Evolutionary conservation across 2,113 vertebrate species (phyloP).

Genomic region (Penelope pileata): DNA sequence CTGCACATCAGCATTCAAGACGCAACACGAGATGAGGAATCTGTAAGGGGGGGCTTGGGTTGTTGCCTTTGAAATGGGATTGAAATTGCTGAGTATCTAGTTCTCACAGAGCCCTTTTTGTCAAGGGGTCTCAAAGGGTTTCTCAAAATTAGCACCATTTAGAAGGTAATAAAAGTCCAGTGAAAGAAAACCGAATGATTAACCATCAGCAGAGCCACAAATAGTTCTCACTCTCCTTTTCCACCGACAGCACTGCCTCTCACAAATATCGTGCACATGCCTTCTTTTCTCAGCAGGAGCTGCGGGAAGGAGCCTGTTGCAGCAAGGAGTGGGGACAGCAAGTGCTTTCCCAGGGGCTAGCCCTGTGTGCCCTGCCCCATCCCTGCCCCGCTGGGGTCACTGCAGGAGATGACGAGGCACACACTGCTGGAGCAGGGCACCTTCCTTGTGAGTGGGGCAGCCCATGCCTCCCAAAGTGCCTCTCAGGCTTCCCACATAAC

Average conservation of each 20-base stretch:
- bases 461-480: background rate
- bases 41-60: background rate
- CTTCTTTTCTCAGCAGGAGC: background rate
- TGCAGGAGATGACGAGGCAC: accelerated
- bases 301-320: background rate
- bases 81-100: background rate
- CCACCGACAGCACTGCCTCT: background rate
- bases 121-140: background rate
- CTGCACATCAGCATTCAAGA: conserved; percentile 34
- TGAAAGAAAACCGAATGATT: background rate
- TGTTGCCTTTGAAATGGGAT: background rate
- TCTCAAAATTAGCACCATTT: background rate
- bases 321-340: background rate
- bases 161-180: background rate
- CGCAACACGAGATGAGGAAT: background rate
- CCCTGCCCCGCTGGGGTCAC: background rate
- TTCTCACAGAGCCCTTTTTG: background rate
- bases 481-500: background rate
- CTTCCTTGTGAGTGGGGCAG: background rate
- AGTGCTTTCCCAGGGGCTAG: background rate
- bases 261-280: accelerated
- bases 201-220: background rate
- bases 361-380: accelerated
- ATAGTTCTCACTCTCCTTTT: background rate
- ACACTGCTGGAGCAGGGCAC: accelerated